phyloP scores from a whole-genome alignment of 2,888 invertebrate species.

The Disparrhopalites patrizii region DNA sequence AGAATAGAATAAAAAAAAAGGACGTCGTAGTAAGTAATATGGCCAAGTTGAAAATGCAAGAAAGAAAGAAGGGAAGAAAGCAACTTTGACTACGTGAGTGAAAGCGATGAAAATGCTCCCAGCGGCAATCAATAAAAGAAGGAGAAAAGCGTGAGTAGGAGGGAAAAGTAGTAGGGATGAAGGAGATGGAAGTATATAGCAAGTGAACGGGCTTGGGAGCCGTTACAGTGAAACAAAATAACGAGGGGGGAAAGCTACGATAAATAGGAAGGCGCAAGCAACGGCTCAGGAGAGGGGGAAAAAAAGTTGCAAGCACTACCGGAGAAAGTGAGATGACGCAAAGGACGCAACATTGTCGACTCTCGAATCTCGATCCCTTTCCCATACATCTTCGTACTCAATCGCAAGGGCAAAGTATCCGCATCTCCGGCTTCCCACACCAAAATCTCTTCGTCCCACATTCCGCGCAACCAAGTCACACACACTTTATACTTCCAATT shows the following conservation, averaged over 20 bases:
- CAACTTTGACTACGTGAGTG: no score
- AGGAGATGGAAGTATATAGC: slow-evolving; percentile 29
- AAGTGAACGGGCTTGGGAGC: slow-evolving; percentile 27
- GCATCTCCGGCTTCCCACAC: no score
- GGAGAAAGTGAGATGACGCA: no score
- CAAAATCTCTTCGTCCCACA: no score
- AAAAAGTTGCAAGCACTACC: no score
- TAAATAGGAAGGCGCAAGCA: neutral
- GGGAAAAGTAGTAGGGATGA: slow-evolving; percentile 55
- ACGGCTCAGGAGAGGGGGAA: no score
- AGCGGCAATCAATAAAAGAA: neutral
- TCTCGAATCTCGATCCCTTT: no score
- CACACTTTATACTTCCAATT: no score
- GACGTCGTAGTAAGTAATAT: neutral
- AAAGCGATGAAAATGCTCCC: neutral
- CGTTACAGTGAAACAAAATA: slow-evolving; percentile 28
- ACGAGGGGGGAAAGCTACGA: neutral
- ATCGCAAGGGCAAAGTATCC: no score
- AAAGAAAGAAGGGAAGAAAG: neutral
- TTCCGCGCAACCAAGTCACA: no score
- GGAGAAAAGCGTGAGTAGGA: neutral
- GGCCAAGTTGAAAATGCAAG: neutral
- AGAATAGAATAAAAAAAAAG: neutral
- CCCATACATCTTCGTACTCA: no score
- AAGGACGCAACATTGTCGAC: no score